These are phyloP conservation scores for Desmophyllum pertusum DNA, from an alignment of 92 coral and sea anemone genomes.

Conservation along the genomic window DNA sequence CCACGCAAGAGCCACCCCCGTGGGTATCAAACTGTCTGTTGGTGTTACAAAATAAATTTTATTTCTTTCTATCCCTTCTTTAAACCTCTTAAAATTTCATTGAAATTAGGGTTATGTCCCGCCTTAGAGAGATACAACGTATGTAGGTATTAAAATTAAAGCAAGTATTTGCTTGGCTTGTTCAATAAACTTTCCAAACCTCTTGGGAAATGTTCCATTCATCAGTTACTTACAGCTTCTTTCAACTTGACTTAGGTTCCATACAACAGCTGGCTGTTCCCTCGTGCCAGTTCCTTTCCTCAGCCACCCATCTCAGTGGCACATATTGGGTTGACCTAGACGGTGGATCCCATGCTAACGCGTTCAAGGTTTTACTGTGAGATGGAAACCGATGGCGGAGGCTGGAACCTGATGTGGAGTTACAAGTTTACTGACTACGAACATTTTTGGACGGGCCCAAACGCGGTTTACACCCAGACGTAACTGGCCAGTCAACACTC, in stretches of 20 bases:
- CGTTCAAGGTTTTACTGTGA: slow-evolving; percentile 61
- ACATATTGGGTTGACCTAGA: slow-evolving; percentile 58
- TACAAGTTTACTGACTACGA: slow-evolving; percentile 58
- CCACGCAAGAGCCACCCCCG: no score
- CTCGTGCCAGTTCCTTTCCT: not conserved
- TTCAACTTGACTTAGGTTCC: not conserved
- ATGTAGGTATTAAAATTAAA: no score
- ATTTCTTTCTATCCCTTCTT: no score
- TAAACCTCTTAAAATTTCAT: no score
- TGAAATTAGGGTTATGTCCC: no score
- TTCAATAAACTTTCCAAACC: no score
- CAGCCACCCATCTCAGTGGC: not conserved
- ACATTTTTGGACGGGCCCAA: not conserved
- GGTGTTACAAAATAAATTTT: no score
- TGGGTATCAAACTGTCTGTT: no score
- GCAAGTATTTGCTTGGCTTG: no score
- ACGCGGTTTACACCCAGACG: slow-evolving; percentile 63
- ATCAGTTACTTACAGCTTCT: not conserved
- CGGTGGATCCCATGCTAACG: slow-evolving; percentile 48
- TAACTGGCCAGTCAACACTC: slow-evolving; percentile 34
- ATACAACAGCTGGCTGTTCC: not conserved
- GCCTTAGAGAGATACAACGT: no score
- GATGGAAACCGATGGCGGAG: slow-evolving; percentile 51
- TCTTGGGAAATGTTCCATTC: no score
- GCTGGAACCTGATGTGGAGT: slow-evolving; percentile 71